phyloP scores from a whole-genome alignment of 2,113 vertebrate species.

The Progne subis region DNA sequence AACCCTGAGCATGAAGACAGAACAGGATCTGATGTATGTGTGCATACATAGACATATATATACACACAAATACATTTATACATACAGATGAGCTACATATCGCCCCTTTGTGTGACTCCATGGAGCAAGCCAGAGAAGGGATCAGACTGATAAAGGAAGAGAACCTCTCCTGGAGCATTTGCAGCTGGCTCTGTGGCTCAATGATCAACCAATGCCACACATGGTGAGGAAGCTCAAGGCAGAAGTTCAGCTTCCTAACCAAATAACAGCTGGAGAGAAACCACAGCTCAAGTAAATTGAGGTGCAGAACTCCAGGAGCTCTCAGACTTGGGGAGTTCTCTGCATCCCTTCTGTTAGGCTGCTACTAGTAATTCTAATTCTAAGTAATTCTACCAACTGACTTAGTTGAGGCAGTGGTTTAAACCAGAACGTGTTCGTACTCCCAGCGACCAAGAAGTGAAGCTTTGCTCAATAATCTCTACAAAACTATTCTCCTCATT shows the following conservation, averaged over 20 bases:
- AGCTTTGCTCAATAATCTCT: neutral
- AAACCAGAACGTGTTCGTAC: neutral
- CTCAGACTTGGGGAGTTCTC: neutral
- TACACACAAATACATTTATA: rapidly evolving
- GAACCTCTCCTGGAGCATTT: neutral
- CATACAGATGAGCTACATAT: neutral
- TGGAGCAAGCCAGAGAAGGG: neutral
- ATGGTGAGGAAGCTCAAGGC: neutral
- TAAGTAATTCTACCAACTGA: neutral
- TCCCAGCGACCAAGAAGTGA: neutral
- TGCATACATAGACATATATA: rapidly evolving
- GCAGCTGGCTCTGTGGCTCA: neutral
- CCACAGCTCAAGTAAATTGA: neutral
- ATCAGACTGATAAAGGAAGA: neutral
- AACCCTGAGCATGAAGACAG: neutral
- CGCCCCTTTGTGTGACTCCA: neutral
- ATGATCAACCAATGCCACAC: rapidly evolving
- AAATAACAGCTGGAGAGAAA: neutral
- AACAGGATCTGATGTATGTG: neutral
- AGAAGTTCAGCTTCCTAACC: neutral
- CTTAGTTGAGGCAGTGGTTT: neutral
- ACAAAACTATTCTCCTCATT: neutral
- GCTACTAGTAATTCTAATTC: neutral
- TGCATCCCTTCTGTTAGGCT: neutral
- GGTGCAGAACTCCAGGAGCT: neutral